Conservation (phyloP, 2,888 invertebrate genomes). For the Polyommatus icarus region DNA sequence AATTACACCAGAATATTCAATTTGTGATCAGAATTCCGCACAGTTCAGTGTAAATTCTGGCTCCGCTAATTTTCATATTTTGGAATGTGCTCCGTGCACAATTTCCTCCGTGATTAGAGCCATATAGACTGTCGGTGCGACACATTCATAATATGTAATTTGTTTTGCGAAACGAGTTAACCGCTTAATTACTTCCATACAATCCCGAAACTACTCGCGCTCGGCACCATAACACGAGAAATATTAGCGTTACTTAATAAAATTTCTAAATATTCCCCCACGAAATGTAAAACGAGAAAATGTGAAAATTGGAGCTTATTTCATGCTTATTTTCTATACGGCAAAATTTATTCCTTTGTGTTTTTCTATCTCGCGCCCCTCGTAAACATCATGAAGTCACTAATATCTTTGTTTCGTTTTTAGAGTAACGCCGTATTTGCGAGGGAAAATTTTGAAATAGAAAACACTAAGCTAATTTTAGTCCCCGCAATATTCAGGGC, state of each 20-base stretch:
- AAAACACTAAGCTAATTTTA: constrained; percentile 6
- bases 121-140: constrained; percentile 2
- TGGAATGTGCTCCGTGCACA: not conserved
- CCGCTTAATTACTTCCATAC: constrained; percentile 17
- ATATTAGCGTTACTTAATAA: constrained; percentile 1
- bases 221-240: not conserved
- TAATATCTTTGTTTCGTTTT: not conserved
- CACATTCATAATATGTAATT: constrained; percentile 18
- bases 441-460: not conserved
- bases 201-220: not conserved
- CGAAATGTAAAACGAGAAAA: constrained; percentile 1
- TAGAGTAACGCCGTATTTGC: not conserved
- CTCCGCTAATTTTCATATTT: constrained; percentile 1
- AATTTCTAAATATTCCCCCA: not conserved
- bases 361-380: constrained; percentile 11
- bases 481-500: not conserved
- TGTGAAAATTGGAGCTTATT: not conserved
- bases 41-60: not conserved
- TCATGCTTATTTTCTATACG: constrained; percentile 11
- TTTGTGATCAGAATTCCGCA: not conserved
- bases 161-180: constrained; percentile 18
- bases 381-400: constrained; percentile 20
- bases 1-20: not conserved
- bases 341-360: constrained; percentile 10
- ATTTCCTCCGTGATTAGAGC: constrained; percentile 10